A percentile compares a stretch with the other conserved stretches of the same genome.
Evolutionary conservation across 2,797 vertebrate species (phyloP).

Genomic region (Potorous gilbertii): DNA sequence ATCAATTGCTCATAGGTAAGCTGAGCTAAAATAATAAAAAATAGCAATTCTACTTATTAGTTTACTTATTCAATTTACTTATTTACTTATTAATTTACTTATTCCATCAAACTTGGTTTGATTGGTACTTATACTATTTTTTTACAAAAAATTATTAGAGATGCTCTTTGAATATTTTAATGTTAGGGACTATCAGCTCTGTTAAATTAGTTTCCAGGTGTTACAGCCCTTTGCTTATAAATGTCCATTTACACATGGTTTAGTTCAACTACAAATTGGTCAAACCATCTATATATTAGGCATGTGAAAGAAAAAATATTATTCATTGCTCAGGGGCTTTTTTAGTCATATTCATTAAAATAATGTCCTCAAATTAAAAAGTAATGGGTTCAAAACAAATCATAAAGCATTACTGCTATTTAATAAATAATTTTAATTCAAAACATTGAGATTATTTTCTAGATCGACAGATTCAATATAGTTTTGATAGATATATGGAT

Average conservation of each 20-base stretch:
- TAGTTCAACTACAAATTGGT: neutral
- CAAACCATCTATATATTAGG: neutral
- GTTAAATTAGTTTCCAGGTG: neutral
- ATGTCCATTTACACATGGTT: neutral
- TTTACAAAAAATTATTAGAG: constrained; percentile 16
- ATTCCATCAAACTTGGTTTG: no score
- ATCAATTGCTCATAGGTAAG: neutral
- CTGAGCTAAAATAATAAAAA: neutral
- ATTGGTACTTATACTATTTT: no score
- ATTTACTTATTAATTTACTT: no score
- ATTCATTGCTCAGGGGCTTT: neutral
- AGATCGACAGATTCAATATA: no score
- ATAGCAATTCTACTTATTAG: neutral
- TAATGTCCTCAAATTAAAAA: neutral
- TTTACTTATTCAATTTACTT: neutral
- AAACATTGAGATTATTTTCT: neutral
- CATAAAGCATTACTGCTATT: neutral
- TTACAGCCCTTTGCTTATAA: neutral
- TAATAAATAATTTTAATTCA: neutral
- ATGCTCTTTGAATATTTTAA: neutral
- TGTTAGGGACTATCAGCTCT: neutral
- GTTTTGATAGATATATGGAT: neutral
- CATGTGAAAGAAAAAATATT: neutral
- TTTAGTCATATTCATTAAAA: neutral
- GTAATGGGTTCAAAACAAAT: neutral